A percentile compares a stretch with the other conserved stretches of the same genome.
These are phyloP conservation scores for Epistrophella euchroma DNA, from an alignment of 2,888 invertebrate genomes.

Conservation along the genomic window DNA sequence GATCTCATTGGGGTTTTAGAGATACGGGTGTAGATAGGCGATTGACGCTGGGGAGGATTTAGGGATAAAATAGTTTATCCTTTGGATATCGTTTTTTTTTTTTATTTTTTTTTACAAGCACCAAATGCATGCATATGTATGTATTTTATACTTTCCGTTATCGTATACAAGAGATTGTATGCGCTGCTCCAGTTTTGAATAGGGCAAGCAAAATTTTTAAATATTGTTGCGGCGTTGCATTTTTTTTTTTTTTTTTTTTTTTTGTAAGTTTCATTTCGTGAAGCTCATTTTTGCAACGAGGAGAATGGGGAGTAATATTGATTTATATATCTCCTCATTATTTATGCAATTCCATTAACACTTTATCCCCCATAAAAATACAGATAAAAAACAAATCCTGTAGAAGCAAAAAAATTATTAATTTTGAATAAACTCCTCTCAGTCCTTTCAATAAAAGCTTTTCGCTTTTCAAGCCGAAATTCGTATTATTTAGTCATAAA, in stretches of 20 bases:
- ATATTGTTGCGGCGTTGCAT: conserved; percentile 38
- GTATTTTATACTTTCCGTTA: background rate
- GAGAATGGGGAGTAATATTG: conserved; percentile 37
- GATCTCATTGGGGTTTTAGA: conserved; percentile 1
- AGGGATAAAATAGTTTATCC: conserved; percentile 70
- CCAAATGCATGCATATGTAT: background rate
- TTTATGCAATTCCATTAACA: conserved; percentile 16
- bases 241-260: conserved; percentile 13
- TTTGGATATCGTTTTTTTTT: conserved; percentile 22
- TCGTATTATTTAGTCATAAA: background rate
- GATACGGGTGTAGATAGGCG: background rate
- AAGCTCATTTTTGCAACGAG: background rate
- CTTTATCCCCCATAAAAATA: conserved; percentile 5
- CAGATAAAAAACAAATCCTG: background rate
- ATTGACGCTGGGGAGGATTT: conserved; percentile 50
- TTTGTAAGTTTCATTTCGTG: background rate
- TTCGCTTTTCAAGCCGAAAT: background rate
- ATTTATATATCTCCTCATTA: conserved; percentile 39
- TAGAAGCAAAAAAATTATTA: background rate
- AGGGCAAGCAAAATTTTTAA: background rate
- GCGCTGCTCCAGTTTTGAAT: conserved; percentile 39
- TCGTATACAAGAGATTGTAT: conserved; percentile 34
- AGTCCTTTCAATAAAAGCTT: background rate
- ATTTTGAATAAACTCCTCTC: background rate
- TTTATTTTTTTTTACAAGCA: conserved; percentile 1